A percentile compares a stretch with the other conserved stretches of the same genome.
Conservation (phyloP, 2,113 vertebrate species). For the Polyodon spathula region DNA sequence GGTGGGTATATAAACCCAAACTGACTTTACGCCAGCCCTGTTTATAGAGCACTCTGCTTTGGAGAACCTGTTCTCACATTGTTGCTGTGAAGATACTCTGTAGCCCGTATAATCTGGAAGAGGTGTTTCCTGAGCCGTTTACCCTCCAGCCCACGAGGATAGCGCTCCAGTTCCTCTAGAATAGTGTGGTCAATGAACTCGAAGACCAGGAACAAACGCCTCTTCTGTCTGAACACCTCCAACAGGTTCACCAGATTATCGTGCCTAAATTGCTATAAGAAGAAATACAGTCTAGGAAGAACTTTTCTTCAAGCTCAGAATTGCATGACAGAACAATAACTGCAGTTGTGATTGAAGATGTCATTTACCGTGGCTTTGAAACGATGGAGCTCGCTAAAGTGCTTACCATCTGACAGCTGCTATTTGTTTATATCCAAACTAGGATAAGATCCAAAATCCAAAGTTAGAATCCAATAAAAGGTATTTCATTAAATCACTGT, state of each 20-base stretch:
- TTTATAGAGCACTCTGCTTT: not conserved
- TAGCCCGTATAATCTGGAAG: constrained; percentile 42
- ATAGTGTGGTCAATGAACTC: constrained; percentile 48
- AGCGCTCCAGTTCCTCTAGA: constrained; percentile 43
- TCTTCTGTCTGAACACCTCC: constrained; percentile 44
- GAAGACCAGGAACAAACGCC: constrained; percentile 44
- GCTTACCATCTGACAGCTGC: too few species aligned
- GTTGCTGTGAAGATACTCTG: constrained; percentile 40
- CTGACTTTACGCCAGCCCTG: not conserved
- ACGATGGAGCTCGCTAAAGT: too few species aligned
- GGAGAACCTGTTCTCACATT: constrained; percentile 32
- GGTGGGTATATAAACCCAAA: not conserved
- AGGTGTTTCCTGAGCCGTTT: constrained; percentile 47
- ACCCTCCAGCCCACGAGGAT: constrained; percentile 35
- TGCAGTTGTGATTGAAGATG: too few species aligned
- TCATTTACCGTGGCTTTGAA: too few species aligned
- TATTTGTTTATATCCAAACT: too few species aligned
- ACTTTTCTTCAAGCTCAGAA: too few species aligned
- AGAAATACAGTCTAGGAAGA: constrained; percentile 17
- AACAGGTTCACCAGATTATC: constrained; percentile 47
- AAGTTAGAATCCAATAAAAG: too few species aligned
- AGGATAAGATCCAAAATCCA: too few species aligned
- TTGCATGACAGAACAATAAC: too few species aligned
- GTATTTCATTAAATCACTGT: too few species aligned
- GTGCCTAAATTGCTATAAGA: constrained; percentile 37